Evolutionary conservation across 1,140 invertebrate genomes (phyloP), one percentile per base, ranked within the genome.

Genomic region (Contarinia nasturtii): DNA sequence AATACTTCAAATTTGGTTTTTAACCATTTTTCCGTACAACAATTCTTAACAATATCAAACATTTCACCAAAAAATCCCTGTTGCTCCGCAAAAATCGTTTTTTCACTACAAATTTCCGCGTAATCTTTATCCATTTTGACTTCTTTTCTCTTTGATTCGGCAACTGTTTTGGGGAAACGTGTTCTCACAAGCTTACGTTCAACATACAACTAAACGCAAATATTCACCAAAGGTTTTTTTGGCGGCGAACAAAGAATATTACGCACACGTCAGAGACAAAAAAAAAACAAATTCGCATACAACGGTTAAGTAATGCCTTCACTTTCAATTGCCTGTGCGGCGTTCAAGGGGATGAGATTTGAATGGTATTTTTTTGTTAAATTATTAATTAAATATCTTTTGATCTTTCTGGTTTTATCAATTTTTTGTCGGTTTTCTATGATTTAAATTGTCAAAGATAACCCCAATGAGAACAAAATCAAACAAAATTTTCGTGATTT

Each of bases 41-140:
- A 42, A 64, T 73, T 42, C 53, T 69, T 46, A 50, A 59, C 58
- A 43, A 61, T 48, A 62, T 56, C 7, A 51, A 57, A 70, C 49
- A 75, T 75, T 43, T 71, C 66, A 34, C 66, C 58, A 49, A 77
- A 77, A 55, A 77, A 77, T 8, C 74, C 75, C 49, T 71, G 67
- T 49, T 63, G 63, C 22, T 74, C 67, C 7, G 74, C 72, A 51
- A 75, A 72, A 15, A 77, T 56, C 0, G 75, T 77, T 46, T 68
- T 70, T 52, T 67, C 61, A 44, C 71, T 75, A 52, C 74, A 76
- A 36, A 72, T 58, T 22, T 55, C 56, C 17, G 65, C 57, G 50
- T 70, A 70, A 17, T 47, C 34, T 10, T 18, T 18, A 43, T 53
- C 50, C 52, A 55, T 54, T 1, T 36, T 40, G n/a, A n/a, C n/a